Conservation (phyloP, 2,113 vertebrate genomes). For the Cochlearius cochlearius region DNA sequence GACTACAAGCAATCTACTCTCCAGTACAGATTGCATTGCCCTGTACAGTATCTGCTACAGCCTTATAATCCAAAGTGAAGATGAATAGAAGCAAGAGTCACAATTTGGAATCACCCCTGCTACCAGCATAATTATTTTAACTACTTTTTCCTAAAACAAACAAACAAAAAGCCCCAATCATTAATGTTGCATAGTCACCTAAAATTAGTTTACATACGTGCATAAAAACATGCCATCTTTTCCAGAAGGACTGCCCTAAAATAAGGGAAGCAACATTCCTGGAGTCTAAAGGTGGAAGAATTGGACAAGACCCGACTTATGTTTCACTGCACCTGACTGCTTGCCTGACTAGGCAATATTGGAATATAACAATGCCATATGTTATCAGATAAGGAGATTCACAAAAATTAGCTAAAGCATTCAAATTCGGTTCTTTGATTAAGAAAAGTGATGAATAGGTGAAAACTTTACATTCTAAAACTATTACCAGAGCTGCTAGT, state of each 20-base stretch:
- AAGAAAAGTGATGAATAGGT: not conserved
- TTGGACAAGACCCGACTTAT: fast-evolving
- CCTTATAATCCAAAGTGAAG: not conserved
- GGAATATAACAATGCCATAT: not conserved
- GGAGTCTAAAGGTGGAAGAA: not conserved
- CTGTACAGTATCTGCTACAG: not conserved
- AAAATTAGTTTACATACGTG: not conserved
- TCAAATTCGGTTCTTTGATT: not conserved
- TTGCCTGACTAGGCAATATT: not conserved
- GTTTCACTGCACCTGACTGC: not conserved
- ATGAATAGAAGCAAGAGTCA: not conserved
- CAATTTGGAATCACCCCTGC: not conserved
- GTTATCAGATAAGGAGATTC: not conserved
- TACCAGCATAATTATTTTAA: not conserved
- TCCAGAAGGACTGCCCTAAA: not conserved
- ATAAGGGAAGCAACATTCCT: not conserved
- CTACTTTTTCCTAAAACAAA: not conserved
- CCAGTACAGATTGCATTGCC: not conserved
- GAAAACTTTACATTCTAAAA: not conserved
- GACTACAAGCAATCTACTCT: not conserved
- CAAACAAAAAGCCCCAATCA: not conserved
- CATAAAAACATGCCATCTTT: not conserved
- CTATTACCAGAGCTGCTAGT: not conserved
- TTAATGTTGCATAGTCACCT: not conserved
- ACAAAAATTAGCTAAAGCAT: not conserved